Evolutionary conservation across 2,797 vertebrate species (phyloP).

Genomic region (Lemur catta): DNA sequence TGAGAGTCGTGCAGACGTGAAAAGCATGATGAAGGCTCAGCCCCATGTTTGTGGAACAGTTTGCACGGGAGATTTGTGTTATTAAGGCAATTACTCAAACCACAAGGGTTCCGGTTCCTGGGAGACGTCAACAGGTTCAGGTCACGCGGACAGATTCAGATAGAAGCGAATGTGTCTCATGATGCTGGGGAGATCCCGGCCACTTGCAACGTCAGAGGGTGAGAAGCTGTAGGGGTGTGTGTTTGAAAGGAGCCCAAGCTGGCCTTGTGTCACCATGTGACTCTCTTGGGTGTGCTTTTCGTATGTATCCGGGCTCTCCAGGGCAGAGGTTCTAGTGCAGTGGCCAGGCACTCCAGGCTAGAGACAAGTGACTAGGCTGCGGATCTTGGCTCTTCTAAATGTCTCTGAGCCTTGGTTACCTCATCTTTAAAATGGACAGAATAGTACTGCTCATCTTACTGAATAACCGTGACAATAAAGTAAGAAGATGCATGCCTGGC

Average conservation of each 20-base stretch:
- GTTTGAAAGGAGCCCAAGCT: background rate
- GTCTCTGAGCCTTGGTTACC: background rate
- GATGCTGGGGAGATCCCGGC: fast-evolving
- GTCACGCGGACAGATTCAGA: background rate
- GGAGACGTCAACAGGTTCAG: background rate
- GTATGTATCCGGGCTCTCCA: background rate
- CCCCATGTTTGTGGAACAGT: too few species aligned
- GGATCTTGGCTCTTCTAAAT: background rate
- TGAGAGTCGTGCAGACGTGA: fast-evolving
- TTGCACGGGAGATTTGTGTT: background rate
- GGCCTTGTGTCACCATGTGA: background rate
- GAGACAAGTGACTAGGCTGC: background rate
- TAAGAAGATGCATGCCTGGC: background rate
- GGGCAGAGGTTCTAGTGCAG: background rate
- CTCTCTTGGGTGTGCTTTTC: background rate
- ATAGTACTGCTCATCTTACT: background rate
- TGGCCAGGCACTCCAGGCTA: background rate
- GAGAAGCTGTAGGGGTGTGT: background rate
- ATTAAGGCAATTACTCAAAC: background rate
- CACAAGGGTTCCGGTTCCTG: background rate
- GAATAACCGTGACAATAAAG: background rate
- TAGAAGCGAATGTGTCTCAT: background rate
- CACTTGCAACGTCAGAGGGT: background rate
- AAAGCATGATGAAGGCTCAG: too few species aligned
- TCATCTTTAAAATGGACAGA: background rate